Evolutionary conservation across 2,797 vertebrate genomes (phyloP), one percentile per base, ranked within the genome.

Genomic region (Phrynocephalus forsythii): DNA sequence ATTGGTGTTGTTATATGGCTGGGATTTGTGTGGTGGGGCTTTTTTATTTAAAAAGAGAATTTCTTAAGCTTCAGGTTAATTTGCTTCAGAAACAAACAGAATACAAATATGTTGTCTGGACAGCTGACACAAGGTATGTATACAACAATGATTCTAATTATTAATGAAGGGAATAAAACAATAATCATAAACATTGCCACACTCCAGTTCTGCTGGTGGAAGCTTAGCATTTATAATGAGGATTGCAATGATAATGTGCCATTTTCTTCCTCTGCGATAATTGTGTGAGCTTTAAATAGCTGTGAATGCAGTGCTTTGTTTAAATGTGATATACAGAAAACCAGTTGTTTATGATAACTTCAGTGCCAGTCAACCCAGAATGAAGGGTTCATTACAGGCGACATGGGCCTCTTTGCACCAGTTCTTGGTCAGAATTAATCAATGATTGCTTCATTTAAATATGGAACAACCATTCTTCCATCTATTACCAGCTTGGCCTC

Each of bases 31-130:
- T 84, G 3, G 79, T 86, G 89, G 73, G 85, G 6, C 5, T 71
- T 86, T 52, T 90, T 91, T 85, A 91, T 4, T 13, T 33, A 66
- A 56, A 68, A 30, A 83, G 87, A 83, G 1, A 0, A 0, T 91
- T 95, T 92, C 38, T 73, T 82, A 85, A 92, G 93, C 18, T 91
- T 88, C n/a, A 89, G 9, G 7, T 38, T 93, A 67, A 92, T 94
- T 92, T 93, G 93, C 28, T 78, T 91, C 84, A 88, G 83, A 20
- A 92, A 84, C 84, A 93, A 90, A 87, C 8, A 85, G 33, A 90
- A 84, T 5, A 87, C 44, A 86, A 91, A 82, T 85, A 73, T 77
- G 76, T 89, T 85, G 28, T 79, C 50, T 89, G 66, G 5, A 88
- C 80, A 90, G 68, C 20, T 84, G 33, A 79, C 84, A 16, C 38